Percentiles rank a stretch among this genome's conserved stretches.
These are phyloP conservation scores for Pseudococcus longispinus DNA, from an alignment of 2,888 invertebrate species.

Conservation along the genomic window DNA sequence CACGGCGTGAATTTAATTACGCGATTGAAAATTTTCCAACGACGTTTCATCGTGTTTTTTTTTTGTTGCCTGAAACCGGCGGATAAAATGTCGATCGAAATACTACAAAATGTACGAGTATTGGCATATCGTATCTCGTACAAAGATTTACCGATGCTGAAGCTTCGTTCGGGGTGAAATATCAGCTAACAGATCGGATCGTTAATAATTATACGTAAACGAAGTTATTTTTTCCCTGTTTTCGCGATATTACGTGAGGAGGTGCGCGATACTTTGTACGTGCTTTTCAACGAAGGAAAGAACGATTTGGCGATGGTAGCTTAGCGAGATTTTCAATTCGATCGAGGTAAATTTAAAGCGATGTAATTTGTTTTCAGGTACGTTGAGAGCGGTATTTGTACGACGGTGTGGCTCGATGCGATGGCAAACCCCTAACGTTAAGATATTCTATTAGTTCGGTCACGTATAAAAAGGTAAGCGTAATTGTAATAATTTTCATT, in stretches of 20 bases:
- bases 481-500: constrained; percentile 28
- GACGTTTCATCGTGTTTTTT: constrained; percentile 2
- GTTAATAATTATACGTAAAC: not conserved
- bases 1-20: constrained; percentile 40
- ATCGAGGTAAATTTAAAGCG: not conserved
- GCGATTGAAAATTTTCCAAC: not conserved
- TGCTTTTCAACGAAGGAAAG: not conserved
- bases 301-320: not conserved
- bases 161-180: not conserved
- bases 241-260: not conserved
- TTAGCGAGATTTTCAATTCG: not conserved
- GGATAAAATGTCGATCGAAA: not conserved
- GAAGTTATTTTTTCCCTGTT: not conserved
- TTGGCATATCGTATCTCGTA: not conserved
- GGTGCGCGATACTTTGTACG: not conserved
- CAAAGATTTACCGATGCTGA: not conserved
- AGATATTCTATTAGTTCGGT: not conserved
- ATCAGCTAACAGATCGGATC: not conserved
- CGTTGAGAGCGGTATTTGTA: not conserved
- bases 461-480: constrained; percentile 23
- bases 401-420: not conserved
- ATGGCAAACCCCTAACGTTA: not conserved
- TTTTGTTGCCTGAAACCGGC: not conserved
- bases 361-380: constrained; percentile 8
- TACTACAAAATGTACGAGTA: not conserved